These are phyloP conservation scores for Conchocele bisecta DNA, from an alignment of 2,888 invertebrate species.

Conservation along the genomic window DNA sequence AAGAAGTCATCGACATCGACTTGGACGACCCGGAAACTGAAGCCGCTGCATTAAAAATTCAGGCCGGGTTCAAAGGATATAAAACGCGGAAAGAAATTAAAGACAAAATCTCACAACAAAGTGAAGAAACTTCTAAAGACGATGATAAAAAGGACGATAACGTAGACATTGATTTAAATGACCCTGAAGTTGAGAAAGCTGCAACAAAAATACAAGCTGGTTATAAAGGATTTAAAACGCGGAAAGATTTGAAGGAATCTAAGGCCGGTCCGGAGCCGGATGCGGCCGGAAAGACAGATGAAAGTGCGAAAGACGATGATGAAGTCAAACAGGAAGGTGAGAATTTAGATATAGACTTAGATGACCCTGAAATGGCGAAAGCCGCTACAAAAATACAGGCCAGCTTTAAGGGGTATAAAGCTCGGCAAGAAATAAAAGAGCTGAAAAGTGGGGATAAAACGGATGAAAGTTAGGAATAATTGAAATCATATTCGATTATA, in stretches of 20 bases:
- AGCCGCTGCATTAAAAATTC: slow-evolving; percentile 78
- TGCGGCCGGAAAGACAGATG: slow-evolving; percentile 26
- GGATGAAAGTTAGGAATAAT: too few relatives aligned
- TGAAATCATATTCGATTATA: too few relatives aligned
- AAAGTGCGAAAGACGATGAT: slow-evolving; percentile 12
- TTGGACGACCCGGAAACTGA: slow-evolving; percentile 73
- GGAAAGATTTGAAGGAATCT: slow-evolving; percentile 62
- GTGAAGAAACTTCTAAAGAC: slow-evolving; percentile 18
- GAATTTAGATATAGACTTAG: slow-evolving; percentile 78
- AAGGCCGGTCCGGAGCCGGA: slow-evolving; percentile 27
- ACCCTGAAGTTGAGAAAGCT: slow-evolving; percentile 70
- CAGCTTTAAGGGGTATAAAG: slow-evolving; percentile 75
- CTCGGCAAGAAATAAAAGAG: slow-evolving; percentile 69
- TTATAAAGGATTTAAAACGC: slow-evolving; percentile 70
- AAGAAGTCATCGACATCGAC: slow-evolving; percentile 67
- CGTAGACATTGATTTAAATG: slow-evolving; percentile 72
- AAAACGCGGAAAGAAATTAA: slow-evolving; percentile 72
- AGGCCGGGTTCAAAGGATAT: slow-evolving; percentile 77
- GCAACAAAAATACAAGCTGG: slow-evolving; percentile 76
- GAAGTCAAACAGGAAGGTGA: slow-evolving; percentile 62
- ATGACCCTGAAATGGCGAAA: slow-evolving; percentile 78
- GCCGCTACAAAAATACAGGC: slow-evolving; percentile 81
- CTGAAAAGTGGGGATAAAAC: too few relatives aligned
- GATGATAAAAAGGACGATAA: slow-evolving; percentile 53
- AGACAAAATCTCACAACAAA: slow-evolving; percentile 30